These are phyloP conservation scores for Archips xylosteana DNA, from an alignment of 2,888 invertebrate species.

Conservation along the genomic window DNA sequence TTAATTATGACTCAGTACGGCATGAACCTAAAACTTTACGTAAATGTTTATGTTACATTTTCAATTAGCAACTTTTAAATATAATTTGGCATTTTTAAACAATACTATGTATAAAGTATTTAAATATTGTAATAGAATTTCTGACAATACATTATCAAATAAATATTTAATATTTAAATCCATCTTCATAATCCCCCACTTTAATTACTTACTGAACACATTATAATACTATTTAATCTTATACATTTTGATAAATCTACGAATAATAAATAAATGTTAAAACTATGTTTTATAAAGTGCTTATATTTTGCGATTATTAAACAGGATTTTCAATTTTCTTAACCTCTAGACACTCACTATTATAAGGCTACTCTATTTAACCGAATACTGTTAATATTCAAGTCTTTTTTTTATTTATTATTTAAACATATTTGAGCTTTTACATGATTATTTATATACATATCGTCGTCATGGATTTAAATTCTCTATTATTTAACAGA, in stretches of 20 bases:
- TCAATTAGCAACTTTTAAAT: conserved; percentile 50
- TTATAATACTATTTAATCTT: conserved; percentile 61
- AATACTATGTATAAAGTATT: conserved; percentile 14
- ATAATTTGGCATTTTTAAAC: conserved; percentile 42
- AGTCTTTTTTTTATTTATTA: conserved; percentile 75
- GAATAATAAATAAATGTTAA: conserved; percentile 55
- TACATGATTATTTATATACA: conserved; percentile 78
- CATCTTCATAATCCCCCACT: conserved; percentile 15
- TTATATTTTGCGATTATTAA: conserved; percentile 57
- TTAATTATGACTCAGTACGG: conserved; percentile 11
- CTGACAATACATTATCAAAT: conserved; percentile 18
- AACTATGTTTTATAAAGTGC: conserved; percentile 61
- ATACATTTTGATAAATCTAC: conserved; percentile 64
- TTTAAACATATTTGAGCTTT: conserved; percentile 82
- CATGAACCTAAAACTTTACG: conserved; percentile 39
- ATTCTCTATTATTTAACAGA: conserved; percentile 71
- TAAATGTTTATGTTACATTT: conserved; percentile 33
- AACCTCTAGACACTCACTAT: conserved; percentile 69
- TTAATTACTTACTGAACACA: conserved; percentile 72
- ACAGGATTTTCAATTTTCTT: conserved; percentile 54
- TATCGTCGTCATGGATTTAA: conserved; percentile 61
- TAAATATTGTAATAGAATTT: neutral
- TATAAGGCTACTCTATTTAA: conserved; percentile 72
- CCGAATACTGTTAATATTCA: conserved; percentile 72
- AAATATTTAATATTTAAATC: conserved; percentile 29